Percentiles rank a stretch among this genome's conserved stretches.
These are phyloP conservation scores for Onychorhynchus coronatus DNA, from an alignment of 2,113 vertebrate species.

Conservation along the genomic window DNA sequence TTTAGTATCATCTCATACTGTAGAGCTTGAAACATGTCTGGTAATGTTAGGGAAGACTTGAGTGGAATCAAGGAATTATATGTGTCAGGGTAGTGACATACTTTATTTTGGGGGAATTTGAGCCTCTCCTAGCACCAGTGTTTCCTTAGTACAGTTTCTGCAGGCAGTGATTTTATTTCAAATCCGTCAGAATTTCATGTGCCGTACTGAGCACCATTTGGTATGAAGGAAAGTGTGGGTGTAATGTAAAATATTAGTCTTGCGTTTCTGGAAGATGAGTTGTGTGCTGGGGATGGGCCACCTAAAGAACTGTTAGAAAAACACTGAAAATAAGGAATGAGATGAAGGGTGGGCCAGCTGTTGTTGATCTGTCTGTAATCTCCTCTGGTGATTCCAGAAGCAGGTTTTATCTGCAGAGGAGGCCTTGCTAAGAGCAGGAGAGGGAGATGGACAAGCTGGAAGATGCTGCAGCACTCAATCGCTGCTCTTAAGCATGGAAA, in stretches of 20 bases:
- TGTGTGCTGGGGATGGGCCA: neutral
- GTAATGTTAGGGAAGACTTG: neutral
- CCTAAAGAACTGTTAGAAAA: neutral
- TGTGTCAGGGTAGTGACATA: too few relatives aligned
- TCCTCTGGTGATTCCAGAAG: neutral
- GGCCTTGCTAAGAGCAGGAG: neutral
- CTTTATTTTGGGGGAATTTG: neutral
- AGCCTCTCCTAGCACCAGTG: neutral
- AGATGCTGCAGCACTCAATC: neutral
- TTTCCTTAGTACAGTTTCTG: neutral
- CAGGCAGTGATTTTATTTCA: neutral
- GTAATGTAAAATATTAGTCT: neutral
- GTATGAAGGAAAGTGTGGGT: neutral
- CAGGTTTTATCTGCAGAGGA: neutral
- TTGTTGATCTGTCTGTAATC: neutral
- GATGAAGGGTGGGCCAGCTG: neutral
- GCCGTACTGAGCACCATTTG: neutral
- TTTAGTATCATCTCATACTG: neutral
- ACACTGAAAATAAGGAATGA: neutral
- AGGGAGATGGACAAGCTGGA: neutral
- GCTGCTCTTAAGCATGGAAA: neutral
- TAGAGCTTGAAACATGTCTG: neutral
- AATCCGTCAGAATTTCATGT: neutral
- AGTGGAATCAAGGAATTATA: neutral
- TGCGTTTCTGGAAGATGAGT: neutral